Evolutionary conservation across 2,888 invertebrate species (phyloP), one percentile per base, ranked within the genome.

Genomic region (Lacanobia oleracea): DNA sequence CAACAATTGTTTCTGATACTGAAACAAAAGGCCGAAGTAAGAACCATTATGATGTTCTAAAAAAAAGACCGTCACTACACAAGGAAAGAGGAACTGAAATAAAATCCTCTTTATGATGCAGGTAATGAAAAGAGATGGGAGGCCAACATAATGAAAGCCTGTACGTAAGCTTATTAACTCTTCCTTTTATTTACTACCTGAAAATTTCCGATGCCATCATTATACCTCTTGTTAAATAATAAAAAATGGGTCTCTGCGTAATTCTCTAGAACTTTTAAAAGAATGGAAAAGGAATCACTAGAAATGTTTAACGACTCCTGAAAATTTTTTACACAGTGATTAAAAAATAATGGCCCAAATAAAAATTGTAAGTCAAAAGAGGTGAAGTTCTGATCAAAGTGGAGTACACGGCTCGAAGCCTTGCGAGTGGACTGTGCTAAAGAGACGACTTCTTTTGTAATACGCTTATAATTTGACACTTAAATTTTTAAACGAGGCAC

Each of bases 101-200:
- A 75, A 86, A 85, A 90, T 72, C 68, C 76, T 78, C 77, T 91
- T 93, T 92, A 90, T 91, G 89, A 91, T 91, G 88, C 91, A 92
- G 91, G 91, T 93, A 92, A 93, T 91, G 92, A 93, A 94, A 93
- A 92, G 90, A 92, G 92, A 92, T 90, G 88, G 89, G 89, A 91
- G 91, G 91, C 91, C 91, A 91, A 88, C 90, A 88, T 89, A 86
- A 91, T 89, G 88, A 86, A 83, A 88, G 89, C 88, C 90, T 89
- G 86, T 90, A 89, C 88, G 88, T 93, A 92, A 93, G 93, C 93
- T 93, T 93, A 94, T 94, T 94, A 93, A 92, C 89, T 91, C 88
- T 89, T 87, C 84, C 83, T 86, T 89, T 88, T 89, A 84, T 87
- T 87, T 87, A 82, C 73, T 85, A 83, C 84, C 74, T 86, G 84